Conservation (phyloP, 1,140 invertebrate species). For the Ooceraea biroi region DNA sequence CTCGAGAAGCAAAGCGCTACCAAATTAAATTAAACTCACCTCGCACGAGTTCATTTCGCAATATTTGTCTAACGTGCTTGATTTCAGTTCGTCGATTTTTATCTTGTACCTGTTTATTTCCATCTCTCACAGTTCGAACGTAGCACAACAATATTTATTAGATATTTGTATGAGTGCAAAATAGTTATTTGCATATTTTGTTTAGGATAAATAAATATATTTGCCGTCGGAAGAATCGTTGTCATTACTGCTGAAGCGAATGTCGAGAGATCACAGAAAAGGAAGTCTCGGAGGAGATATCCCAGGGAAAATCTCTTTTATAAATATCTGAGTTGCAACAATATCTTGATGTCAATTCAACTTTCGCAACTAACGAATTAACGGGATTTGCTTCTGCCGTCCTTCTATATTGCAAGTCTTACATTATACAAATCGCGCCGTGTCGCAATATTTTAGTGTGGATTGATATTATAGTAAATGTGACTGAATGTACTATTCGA, state of each 20-base stretch:
- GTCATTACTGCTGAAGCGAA: conserved; percentile 30
- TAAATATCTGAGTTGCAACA: conserved; percentile 46
- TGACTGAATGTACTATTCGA: conserved; percentile 6
- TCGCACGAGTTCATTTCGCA: conserved; percentile 13
- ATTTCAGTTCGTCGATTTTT: conserved; percentile 8
- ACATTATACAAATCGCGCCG: conserved; percentile 48
- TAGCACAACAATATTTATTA: not conserved
- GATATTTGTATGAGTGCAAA: not conserved
- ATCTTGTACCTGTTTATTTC: not conserved
- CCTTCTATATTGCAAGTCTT: conserved; percentile 69
- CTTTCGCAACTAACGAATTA: conserved; percentile 56
- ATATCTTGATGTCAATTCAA: conserved; percentile 55
- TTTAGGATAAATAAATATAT: conserved; percentile 29
- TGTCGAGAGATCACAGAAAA: conserved; percentile 36
- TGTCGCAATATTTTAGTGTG: conserved; percentile 3
- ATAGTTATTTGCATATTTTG: conserved; percentile 11
- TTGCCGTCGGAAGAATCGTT: conserved; percentile 14
- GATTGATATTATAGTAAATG: conserved; percentile 18
- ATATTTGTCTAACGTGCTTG: conserved; percentile 35
- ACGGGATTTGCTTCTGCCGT: conserved; percentile 68
- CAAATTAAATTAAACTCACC: conserved; percentile 41
- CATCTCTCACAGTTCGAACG: not conserved
- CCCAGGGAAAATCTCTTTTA: conserved; percentile 40
- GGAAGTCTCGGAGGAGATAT: conserved; percentile 40
- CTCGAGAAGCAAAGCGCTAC: conserved; percentile 1